Conservation (phyloP, 2,797 vertebrate species). For the Streptopelia turtur region DNA sequence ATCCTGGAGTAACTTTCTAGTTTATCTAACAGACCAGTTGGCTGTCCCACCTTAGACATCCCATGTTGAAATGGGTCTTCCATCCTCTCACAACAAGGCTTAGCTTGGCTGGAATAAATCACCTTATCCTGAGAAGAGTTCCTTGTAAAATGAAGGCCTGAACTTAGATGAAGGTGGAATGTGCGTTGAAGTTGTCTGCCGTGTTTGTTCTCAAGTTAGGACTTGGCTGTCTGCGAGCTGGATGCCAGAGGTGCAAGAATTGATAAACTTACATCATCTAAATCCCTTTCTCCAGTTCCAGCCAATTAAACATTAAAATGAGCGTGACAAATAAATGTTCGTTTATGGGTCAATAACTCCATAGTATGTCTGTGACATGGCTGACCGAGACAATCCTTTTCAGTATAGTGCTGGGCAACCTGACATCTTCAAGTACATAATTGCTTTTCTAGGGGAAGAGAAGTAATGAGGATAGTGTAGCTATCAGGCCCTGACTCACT, state of each 20-base stretch:
- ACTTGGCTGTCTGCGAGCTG: neutral
- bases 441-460: constrained; percentile 24
- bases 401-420: neutral
- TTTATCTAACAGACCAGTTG: neutral
- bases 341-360: constrained; percentile 33
- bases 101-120: neutral
- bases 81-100: neutral
- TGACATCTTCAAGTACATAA: neutral
- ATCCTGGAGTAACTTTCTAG: neutral
- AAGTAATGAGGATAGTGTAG: constrained; percentile 49
- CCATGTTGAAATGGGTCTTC: neutral
- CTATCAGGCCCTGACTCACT: neutral
- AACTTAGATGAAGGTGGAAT: neutral
- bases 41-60: neutral
- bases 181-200: neutral
- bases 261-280: constrained; percentile 8
- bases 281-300: neutral
- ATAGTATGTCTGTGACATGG: neutral
- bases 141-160: neutral
- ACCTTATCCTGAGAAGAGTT: neutral
- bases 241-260: neutral
- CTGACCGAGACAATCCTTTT: neutral
- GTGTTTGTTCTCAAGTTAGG: neutral
- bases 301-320: constrained; percentile 56
- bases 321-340: constrained; percentile 35